Base-by-base conservation (phyloP, 2,797 vertebrate species). In the Emys orbicularis region DNA sequence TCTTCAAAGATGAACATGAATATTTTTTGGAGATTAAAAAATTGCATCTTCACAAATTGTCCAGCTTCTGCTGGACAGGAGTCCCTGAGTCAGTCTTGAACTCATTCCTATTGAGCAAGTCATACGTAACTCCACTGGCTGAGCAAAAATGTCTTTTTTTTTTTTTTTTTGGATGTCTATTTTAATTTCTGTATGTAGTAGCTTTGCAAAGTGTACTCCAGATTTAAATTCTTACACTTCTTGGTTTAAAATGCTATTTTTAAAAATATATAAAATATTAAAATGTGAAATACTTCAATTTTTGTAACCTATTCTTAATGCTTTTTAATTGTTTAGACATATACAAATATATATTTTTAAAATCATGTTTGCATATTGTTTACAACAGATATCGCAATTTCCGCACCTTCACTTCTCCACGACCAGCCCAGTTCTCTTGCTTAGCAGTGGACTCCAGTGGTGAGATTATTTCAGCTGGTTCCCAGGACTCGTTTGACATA, bases 401-500 rank as follows among this genome's bases (percentile, higher is more conserved):
- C 98, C 98, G 99, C 27, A 99, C 99, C 1, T 99, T 99, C 95
- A 99, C 99, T 0, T 99, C 99, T 0, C 99, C 99, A 0, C 98
- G 98, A 25, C 99, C 99, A 0, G 98, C 98, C 0, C 99, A 99
- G 98, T 99, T 99, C 98, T 99, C 99, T 81, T 99, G 98, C 5
- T 98, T 99, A 57, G 99, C 99, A 0, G 99, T 99, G 79, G 99
- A 99, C 94, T 95, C 96, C 12, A 99, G 99, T 1, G 99, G 99
- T 0, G 99, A 99, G 95, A 98, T 99, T 77, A 98, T 99, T 86
- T 98, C 99, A 68, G 99, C 99, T 2, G 99, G 99, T 29, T 99
- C 99, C 31, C 99, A 99, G 98, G 99, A 99, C 92, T 99, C 99
- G 21, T 99, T 99, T 56, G 99, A 99, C 98, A 98, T 99, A 95